phyloP scores from a whole-genome alignment of 2,888 invertebrate genomes.

The Rhodophaea formosa region DNA sequence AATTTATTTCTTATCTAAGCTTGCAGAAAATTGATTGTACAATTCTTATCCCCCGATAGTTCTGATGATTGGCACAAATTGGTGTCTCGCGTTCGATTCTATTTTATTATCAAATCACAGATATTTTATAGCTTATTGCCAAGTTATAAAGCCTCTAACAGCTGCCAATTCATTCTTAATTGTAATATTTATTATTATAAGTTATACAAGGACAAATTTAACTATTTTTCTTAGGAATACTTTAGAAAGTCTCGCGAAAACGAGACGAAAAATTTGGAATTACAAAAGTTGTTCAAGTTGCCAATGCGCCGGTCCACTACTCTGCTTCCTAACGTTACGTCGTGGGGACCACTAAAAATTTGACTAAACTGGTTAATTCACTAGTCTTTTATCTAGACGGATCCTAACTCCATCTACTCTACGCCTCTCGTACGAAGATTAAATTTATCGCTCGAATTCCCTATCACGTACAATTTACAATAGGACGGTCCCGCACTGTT shows the following conservation, averaged over 20 bases:
- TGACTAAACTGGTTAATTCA: conserved; percentile 66
- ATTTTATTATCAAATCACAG: conserved; percentile 53
- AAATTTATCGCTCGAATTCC: conserved; percentile 53
- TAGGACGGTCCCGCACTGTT: conserved; percentile 79
- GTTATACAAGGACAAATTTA: no score
- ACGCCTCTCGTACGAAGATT: conserved; percentile 43
- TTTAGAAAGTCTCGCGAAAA: neutral
- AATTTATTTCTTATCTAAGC: neutral
- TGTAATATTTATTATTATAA: neutral
- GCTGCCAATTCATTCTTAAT: neutral
- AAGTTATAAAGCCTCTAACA: neutral
- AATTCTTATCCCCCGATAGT: conserved; percentile 31
- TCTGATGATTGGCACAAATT: conserved; percentile 63
- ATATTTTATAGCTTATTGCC: conserved; percentile 32
- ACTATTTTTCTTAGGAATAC: neutral
- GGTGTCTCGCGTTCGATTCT: conserved; percentile 50
- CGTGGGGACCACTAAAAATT: conserved; percentile 64
- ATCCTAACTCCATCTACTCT: conserved; percentile 53
- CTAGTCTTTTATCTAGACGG: conserved; percentile 70
- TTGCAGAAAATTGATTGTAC: neutral
- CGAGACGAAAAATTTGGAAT: neutral
- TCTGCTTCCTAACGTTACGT: conserved; percentile 52
- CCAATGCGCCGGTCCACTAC: conserved; percentile 59
- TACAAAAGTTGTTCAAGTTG: conserved; percentile 45
- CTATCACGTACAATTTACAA: conserved; percentile 71